These are phyloP conservation scores for Amblyraja radiata DNA, from an alignment of 2,797 vertebrate species.

Conservation along the genomic window DNA sequence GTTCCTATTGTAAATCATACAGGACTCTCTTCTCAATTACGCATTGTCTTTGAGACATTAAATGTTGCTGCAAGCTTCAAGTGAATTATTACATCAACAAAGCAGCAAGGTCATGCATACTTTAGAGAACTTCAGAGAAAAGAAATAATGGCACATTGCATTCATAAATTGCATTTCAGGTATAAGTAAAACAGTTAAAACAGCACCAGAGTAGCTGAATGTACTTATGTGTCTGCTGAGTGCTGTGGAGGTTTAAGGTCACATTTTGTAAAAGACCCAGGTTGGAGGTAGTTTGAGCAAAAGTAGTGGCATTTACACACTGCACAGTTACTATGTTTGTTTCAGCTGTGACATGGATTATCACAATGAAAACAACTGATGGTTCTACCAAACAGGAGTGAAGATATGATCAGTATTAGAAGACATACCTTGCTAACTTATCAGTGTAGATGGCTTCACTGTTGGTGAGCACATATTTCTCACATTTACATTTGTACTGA, in stretches of 20 bases:
- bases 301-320: not conserved
- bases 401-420: not conserved
- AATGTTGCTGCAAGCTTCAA: not conserved
- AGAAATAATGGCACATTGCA: no score
- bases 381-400: not conserved
- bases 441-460: not conserved
- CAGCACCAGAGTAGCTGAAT: not conserved
- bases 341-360: not conserved
- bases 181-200: not conserved
- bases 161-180: not conserved
- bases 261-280: not conserved
- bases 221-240: not conserved
- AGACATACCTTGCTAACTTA: not conserved
- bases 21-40: not conserved
- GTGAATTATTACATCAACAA: not conserved
- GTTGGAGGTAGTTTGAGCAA: not conserved
- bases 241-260: not conserved
- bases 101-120: not conserved
- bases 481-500: no score
- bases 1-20: not conserved
- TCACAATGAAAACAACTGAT: not conserved
- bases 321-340: not conserved
- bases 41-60: slow-evolving; percentile 2
- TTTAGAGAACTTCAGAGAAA: not conserved
- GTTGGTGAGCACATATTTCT: not conserved